phyloP scores from a whole-genome alignment of 2,888 invertebrate genomes.

The Dichetophora obliterata region DNA sequence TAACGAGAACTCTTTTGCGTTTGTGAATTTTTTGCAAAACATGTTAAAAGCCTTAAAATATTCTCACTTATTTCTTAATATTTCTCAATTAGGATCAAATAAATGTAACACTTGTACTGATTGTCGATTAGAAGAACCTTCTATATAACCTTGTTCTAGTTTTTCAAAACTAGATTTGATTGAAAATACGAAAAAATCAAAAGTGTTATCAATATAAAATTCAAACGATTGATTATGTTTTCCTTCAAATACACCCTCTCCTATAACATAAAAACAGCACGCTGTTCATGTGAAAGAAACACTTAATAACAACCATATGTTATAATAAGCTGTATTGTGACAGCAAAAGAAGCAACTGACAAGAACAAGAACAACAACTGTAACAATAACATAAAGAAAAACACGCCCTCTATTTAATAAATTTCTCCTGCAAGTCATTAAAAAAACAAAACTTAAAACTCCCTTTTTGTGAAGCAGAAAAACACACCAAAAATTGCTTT shows the following conservation, averaged over 20 bases:
- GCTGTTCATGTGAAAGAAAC: neutral
- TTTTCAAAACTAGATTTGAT: neutral
- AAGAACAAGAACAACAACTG: no score
- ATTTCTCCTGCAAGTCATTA: neutral
- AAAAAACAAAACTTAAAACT: neutral
- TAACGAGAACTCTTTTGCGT: no score
- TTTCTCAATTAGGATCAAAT: neutral
- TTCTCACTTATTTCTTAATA: neutral
- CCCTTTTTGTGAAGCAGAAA: neutral
- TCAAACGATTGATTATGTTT: slow-evolving; percentile 3
- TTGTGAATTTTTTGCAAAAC: no score
- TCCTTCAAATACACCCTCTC: neutral
- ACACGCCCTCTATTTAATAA: no score
- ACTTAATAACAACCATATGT: neutral
- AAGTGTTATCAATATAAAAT: neutral
- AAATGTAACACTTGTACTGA: no score
- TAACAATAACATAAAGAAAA: no score
- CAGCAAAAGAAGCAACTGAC: neutral
- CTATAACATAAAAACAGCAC: neutral
- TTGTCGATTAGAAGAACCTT: neutral
- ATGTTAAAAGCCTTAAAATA: no score
- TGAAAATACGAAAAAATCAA: neutral
- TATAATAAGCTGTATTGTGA: neutral
- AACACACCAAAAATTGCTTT: slow-evolving; percentile 19
- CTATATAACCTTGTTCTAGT: neutral